Percentiles rank a stretch among this genome's conserved stretches.
Evolutionary conservation across 2,113 vertebrate species (phyloP).

Genomic region (Pachycephala philippinensis): DNA sequence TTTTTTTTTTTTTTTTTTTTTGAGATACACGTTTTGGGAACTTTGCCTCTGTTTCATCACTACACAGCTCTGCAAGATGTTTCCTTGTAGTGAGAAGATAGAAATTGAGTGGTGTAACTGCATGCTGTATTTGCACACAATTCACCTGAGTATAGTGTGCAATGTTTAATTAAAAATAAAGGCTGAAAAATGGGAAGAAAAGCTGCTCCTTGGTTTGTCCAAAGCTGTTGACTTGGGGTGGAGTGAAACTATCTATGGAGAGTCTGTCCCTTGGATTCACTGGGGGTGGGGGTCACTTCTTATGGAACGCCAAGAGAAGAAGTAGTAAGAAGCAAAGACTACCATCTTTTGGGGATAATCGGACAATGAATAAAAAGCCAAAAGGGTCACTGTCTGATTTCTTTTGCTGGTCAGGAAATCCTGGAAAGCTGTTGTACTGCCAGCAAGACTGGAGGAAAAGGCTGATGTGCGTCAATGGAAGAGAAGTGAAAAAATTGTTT

Average conservation of each 20-base stretch:
- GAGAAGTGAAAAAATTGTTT: not conserved
- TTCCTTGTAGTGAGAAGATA: not conserved
- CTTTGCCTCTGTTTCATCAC: not conserved
- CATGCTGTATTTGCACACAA: not conserved
- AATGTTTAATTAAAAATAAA: not conserved
- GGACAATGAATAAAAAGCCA: not conserved
- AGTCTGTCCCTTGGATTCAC: not conserved
- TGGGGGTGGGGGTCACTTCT: not conserved
- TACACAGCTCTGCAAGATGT: not conserved
- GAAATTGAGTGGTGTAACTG: not conserved
- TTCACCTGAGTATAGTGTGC: not conserved
- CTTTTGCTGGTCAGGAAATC: not conserved
- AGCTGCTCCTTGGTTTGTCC: rapidly evolving
- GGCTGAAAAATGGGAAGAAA: not conserved
- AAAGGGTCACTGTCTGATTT: not conserved
- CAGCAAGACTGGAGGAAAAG: not conserved
- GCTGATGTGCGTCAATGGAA: not conserved
- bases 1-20: not conserved
- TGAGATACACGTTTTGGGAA: rapidly evolving
- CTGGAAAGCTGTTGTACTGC: not conserved
- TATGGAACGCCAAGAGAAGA: not conserved
- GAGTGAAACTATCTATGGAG: not conserved
- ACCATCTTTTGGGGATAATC: not conserved
- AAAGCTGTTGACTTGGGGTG: rapidly evolving
- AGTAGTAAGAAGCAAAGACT: not conserved